phyloP scores from a whole-genome alignment of 2,113 vertebrate genomes.

The Pica pica region DNA sequence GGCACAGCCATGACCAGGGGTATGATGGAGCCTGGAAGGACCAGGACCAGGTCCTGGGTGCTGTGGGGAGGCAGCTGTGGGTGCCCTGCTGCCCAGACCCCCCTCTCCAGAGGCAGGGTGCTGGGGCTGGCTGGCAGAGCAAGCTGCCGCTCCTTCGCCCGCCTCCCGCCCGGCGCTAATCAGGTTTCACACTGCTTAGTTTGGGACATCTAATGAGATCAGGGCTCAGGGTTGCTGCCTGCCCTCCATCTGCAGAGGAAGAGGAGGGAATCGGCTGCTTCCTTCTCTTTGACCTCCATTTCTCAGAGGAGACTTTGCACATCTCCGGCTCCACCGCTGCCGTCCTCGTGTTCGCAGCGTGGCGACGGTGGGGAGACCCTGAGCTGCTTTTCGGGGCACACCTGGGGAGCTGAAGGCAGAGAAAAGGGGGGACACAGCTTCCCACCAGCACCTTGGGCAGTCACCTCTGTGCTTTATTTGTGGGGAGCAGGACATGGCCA shows the following conservation, averaged over 20 bases:
- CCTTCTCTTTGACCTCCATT: background rate
- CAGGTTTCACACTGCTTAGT: constrained; percentile 41
- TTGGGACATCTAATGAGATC: constrained; percentile 56
- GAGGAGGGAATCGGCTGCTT: background rate
- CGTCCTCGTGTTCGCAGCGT: accelerated
- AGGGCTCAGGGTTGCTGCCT: constrained; percentile 5
- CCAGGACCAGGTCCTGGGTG: background rate
- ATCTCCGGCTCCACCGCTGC: accelerated
- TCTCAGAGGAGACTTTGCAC: background rate
- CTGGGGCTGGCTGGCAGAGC: background rate
- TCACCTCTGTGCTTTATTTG: background rate
- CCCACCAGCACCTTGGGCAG: background rate
- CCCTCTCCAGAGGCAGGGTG: accelerated
- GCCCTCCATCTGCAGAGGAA: background rate
- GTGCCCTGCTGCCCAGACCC: background rate
- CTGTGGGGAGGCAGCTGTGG: background rate
- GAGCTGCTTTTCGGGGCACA: background rate
- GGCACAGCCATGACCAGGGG: background rate
- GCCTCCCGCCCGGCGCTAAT: background rate
- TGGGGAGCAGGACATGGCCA: background rate
- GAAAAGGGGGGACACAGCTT: accelerated
- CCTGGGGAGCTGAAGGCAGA: background rate
- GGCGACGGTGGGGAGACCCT: background rate
- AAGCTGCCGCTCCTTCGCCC: background rate
- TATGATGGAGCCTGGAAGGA: background rate